phyloP scores from a whole-genome alignment of 2,797 vertebrate species.

The Protosalanx chinensis region DNA sequence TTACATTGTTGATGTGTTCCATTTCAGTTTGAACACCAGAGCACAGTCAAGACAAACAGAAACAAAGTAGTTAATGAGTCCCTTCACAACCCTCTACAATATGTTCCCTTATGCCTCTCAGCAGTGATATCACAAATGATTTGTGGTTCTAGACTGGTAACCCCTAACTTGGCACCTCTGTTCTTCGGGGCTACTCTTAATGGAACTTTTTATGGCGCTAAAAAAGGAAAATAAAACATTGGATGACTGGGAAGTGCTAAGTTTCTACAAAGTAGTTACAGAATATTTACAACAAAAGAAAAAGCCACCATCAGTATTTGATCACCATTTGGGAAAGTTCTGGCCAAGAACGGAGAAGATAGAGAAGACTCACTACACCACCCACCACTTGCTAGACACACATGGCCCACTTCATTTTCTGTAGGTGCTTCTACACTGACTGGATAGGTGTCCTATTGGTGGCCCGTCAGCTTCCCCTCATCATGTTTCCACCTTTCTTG shows the following conservation, averaged over 20 bases:
- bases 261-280: slow-evolving; percentile 54
- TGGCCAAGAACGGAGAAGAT: slow-evolving; percentile 17
- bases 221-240: slow-evolving; percentile 32
- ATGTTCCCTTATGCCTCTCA: slow-evolving; percentile 18
- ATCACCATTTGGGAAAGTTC: slow-evolving; percentile 23
- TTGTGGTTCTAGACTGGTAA: not conserved
- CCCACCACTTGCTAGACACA: not conserved
- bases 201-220: slow-evolving; percentile 26
- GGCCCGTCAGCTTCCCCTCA: not conserved
- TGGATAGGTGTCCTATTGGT: not conserved
- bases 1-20: slow-evolving; percentile 37
- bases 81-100: slow-evolving; percentile 16
- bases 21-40: slow-evolving; percentile 25
- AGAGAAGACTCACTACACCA: slow-evolving; percentile 11
- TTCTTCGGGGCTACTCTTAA: slow-evolving; percentile 36
- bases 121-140: not conserved
- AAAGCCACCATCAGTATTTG: slow-evolving; percentile 22
- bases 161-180: not conserved
- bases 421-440: not conserved
- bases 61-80: slow-evolving; percentile 13
- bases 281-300: slow-evolving; percentile 44
- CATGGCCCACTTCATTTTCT: too few relatives aligned
- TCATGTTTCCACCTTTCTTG: not conserved
- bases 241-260: slow-evolving; percentile 28
- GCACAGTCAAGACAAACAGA: slow-evolving; percentile 29